These are phyloP conservation scores for Pammene fasciana DNA, from an alignment of 2,888 invertebrate genomes.

Conservation along the genomic window DNA sequence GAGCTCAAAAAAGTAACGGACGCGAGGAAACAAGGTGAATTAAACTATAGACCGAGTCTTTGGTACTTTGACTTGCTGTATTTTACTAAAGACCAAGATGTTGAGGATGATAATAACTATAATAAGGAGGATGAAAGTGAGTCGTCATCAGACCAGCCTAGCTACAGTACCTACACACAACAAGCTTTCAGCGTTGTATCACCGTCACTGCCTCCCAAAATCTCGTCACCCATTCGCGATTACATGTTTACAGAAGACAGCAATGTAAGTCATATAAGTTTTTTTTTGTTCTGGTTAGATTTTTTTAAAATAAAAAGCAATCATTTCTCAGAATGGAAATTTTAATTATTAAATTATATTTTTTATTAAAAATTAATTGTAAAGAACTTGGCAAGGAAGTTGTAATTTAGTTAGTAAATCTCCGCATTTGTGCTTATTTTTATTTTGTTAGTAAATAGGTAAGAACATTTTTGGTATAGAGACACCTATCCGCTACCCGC, in stretches of 20 bases:
- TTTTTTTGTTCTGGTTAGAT: too few relatives aligned
- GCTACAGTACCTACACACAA: not conserved
- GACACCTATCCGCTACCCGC: too few relatives aligned
- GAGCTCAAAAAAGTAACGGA: not conserved
- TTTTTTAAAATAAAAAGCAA: too few relatives aligned
- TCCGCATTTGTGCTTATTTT: too few relatives aligned
- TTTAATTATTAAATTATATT: too few relatives aligned
- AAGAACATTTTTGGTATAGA: too few relatives aligned
- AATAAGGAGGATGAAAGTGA: constrained; percentile 2
- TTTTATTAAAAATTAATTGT: too few relatives aligned
- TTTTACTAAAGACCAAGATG: not conserved
- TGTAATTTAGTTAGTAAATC: too few relatives aligned
- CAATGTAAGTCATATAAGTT: constrained; percentile 3
- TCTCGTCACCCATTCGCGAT: not conserved
- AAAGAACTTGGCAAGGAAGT: too few relatives aligned
- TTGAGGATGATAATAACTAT: not conserved
- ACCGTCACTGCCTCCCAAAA: not conserved
- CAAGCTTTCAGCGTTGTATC: not conserved
- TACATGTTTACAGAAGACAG: not conserved
- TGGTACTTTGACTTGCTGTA: constrained; percentile 1
- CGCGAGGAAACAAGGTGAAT: not conserved
- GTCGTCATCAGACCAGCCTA: not conserved
- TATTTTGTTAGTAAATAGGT: too few relatives aligned
- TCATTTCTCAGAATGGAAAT: too few relatives aligned
- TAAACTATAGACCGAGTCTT: not conserved